These are phyloP conservation scores for Sarcophilus harrisii DNA, from an alignment of 2,797 vertebrate species.

Conservation along the genomic window DNA sequence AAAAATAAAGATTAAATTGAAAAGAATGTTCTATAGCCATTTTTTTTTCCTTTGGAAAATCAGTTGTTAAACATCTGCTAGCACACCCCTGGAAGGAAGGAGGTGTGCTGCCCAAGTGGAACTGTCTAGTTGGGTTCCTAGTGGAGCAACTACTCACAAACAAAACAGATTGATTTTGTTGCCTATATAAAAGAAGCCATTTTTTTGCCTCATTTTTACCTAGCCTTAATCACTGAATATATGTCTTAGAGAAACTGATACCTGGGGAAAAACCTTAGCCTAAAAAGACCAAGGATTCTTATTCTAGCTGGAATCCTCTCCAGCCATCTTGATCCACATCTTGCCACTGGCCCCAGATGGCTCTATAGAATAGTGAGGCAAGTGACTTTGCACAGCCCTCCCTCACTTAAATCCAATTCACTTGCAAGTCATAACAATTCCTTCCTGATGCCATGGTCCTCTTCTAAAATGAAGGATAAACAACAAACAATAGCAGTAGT, in stretches of 20 bases:
- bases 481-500: neutral
- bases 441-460: too few relatives aligned
- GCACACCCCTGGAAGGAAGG: neutral
- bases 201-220: neutral
- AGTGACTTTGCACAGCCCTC: neutral
- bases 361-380: too few relatives aligned
- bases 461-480: neutral
- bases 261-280: neutral
- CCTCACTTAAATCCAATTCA: neutral
- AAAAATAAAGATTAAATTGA: neutral
- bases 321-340: neutral
- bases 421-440: neutral
- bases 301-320: neutral
- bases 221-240: neutral
- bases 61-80: neutral
- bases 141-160: neutral
- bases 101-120: neutral
- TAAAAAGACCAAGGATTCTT: neutral
- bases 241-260: neutral
- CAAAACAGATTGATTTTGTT: neutral
- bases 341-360: too few relatives aligned
- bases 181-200: neutral
- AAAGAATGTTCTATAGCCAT: neutral
- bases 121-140: neutral
- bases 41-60: neutral